A percentile compares a stretch with the other conserved stretches of the same genome.
Conservation (phyloP, 2,888 invertebrate species). For the Drosophila silvestris region DNA sequence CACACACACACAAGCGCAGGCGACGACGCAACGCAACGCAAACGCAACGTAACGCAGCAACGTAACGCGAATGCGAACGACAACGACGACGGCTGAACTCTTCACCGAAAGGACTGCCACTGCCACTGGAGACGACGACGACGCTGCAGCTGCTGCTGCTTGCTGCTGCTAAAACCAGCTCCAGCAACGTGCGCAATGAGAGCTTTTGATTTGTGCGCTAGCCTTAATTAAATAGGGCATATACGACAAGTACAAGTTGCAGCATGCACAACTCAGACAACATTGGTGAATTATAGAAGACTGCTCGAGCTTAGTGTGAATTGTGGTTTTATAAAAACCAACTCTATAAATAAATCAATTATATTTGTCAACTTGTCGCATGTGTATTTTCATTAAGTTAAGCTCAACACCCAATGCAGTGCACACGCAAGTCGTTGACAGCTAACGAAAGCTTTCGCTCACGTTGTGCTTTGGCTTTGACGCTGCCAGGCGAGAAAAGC, state of each 20-base stretch:
- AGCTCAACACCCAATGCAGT: background rate
- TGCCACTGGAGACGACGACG: slow-evolving; percentile 58
- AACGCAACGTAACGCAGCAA: slow-evolving; percentile 12
- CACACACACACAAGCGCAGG: slow-evolving; percentile 25
- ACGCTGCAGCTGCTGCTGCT: slow-evolving; percentile 60
- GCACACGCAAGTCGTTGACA: slow-evolving; percentile 20
- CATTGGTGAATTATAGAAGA: background rate
- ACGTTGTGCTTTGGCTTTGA: slow-evolving; percentile 7
- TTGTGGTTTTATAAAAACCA: background rate
- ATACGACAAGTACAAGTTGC: background rate
- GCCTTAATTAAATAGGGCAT: slow-evolving; percentile 26
- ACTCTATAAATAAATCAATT: background rate
- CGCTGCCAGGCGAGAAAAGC: slow-evolving; percentile 41
- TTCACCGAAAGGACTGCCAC: slow-evolving; percentile 81
- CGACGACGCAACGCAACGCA: slow-evolving; percentile 8
- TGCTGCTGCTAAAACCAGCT: slow-evolving; percentile 29
- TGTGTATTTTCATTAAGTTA: background rate
- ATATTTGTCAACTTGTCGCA: background rate
- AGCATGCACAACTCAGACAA: no score
- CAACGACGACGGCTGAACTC: slow-evolving; percentile 69
- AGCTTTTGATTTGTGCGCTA: slow-evolving; percentile 46
- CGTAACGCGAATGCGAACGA: slow-evolving; percentile 17
- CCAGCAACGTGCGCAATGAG: slow-evolving; percentile 42
- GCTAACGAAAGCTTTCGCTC: slow-evolving; percentile 30
- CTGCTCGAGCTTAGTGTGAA: background rate